Conservation (phyloP, 1,140 invertebrate species). For the Dendrolimus kikuchii region DNA sequence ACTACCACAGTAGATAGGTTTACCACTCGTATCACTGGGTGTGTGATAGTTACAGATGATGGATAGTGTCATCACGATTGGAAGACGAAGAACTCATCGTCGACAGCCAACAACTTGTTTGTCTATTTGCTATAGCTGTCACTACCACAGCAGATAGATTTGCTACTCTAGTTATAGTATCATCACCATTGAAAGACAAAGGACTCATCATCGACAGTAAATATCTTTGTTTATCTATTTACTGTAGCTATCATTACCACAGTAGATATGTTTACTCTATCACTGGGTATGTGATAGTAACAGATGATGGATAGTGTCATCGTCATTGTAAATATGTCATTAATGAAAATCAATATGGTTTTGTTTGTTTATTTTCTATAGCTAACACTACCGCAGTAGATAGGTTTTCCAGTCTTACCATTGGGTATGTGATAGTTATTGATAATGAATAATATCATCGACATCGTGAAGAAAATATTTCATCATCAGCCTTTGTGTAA, state of each 20-base stretch:
- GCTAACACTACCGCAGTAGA: conserved; percentile 18
- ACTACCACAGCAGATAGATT: conserved; percentile 20
- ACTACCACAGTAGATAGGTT: conserved; percentile 24
- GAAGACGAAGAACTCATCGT: neutral
- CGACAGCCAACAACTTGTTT: no score
- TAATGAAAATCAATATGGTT: neutral
- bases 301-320: neutral
- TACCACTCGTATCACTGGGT: conserved; percentile 23
- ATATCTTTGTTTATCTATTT: neutral
- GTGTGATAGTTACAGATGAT: conserved; percentile 13
- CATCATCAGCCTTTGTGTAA: neutral
- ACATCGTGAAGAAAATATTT: no score
- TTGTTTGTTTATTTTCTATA: neutral
- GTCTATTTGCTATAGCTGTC: conserved; percentile 10
- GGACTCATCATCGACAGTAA: neutral
- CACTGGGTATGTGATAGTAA: conserved; percentile 22
- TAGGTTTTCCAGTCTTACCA: conserved; percentile 21
- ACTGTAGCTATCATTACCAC: conserved; percentile 15
- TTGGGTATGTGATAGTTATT: conserved; percentile 16
- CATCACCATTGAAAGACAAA: neutral
- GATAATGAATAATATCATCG: conserved; percentile 2
- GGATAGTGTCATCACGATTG: neutral
- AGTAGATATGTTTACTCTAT: conserved; percentile 27
- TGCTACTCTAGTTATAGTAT: conserved; percentile 13
- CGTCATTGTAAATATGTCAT: no score